phyloP scores from a whole-genome alignment of 1,140 invertebrate species.

The Gonioctena quinquepunctata region DNA sequence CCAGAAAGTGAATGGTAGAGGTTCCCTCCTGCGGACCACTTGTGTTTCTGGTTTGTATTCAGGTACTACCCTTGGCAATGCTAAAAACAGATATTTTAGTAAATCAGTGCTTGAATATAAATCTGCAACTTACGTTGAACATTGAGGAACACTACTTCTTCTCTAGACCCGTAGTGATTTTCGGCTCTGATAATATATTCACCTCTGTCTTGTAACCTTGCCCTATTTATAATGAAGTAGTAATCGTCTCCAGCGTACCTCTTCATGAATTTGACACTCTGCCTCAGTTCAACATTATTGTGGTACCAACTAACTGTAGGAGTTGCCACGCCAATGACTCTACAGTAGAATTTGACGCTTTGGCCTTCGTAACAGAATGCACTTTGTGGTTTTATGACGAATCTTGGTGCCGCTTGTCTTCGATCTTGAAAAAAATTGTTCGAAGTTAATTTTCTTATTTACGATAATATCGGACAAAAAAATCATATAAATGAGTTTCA shows the following conservation, averaged over 20 bases:
- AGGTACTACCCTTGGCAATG: constrained; percentile 80
- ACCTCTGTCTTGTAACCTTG: constrained; percentile 92
- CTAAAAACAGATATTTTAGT: constrained; percentile 56
- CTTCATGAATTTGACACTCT: constrained; percentile 99
- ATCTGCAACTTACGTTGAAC: constrained; percentile 81
- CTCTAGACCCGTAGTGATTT: constrained; percentile 95
- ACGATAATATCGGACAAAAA: no score
- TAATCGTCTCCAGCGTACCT: constrained; percentile 95
- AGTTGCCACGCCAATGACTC: constrained; percentile 91
- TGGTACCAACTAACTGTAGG: constrained; percentile 95
- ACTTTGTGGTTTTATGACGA: constrained; percentile 94
- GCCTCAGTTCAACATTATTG: constrained; percentile 90
- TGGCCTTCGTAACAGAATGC: constrained; percentile 97
- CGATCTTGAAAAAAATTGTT: no score
- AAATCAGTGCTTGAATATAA: constrained; percentile 17
- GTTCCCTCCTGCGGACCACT: constrained; percentile 74
- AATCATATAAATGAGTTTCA: no score
- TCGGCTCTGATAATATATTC: constrained; percentile 97
- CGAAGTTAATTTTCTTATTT: background rate
- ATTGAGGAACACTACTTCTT: constrained; percentile 96
- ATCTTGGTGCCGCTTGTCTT: constrained; percentile 94
- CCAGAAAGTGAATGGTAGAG: constrained; percentile 84
- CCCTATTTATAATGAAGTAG: constrained; percentile 95
- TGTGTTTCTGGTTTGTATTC: constrained; percentile 76
- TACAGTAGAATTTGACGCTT: constrained; percentile 95